These are phyloP conservation scores for Ophion obscuratus DNA, from an alignment of 2,888 invertebrate genomes.

Conservation along the genomic window DNA sequence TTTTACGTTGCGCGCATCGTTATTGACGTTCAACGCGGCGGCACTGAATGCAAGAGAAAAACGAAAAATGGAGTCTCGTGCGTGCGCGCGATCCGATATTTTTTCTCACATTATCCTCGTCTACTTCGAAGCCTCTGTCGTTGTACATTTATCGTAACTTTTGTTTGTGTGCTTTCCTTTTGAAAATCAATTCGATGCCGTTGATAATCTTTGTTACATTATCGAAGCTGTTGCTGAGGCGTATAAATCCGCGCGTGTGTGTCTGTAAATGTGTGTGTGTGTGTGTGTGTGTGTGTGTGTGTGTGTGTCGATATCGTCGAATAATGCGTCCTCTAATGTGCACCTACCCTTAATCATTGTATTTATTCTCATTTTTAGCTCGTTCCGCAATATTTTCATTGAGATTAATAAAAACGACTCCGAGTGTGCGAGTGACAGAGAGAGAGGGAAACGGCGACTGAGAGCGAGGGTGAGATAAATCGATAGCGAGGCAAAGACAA, in stretches of 20 bases:
- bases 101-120: constrained; percentile 58
- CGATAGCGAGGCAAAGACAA: constrained; percentile 24
- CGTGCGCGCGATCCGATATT: constrained; percentile 44
- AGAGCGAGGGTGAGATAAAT: not conserved
- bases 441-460: not conserved
- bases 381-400: constrained; percentile 52
- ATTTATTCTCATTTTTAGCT: constrained; percentile 49
- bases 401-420: constrained; percentile 33
- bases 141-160: constrained; percentile 22
- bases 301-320: too few relatives aligned
- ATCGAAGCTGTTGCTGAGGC: constrained; percentile 5
- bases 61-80: constrained; percentile 19
- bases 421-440: constrained; percentile 10
- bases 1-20: constrained; percentile 60
- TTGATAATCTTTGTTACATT: constrained; percentile 23
- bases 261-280: too few relatives aligned
- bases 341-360: not conserved
- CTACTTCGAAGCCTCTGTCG: constrained; percentile 29
- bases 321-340: too few relatives aligned
- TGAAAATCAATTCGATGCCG: constrained; percentile 20
- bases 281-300: too few relatives aligned
- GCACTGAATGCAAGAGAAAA: constrained; percentile 15
- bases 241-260: too few relatives aligned
- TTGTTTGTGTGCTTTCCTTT: constrained; percentile 25
- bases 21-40: constrained; percentile 54